Conservation (phyloP, 2,797 vertebrate species). For the Chromobotia macracanthus region DNA sequence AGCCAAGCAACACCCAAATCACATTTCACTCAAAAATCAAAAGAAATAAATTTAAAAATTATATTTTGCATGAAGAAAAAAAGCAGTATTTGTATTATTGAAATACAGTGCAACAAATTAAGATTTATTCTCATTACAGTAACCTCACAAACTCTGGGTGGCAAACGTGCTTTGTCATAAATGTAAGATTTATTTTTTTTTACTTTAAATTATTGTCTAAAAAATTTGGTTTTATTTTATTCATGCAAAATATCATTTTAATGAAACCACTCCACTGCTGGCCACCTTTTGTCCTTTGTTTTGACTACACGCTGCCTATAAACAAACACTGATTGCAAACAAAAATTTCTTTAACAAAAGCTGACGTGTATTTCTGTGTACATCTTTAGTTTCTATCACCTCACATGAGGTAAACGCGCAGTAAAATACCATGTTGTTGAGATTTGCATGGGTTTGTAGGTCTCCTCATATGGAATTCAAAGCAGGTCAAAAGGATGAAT, state of each 20-base stretch:
- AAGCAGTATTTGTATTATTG: too few relatives aligned
- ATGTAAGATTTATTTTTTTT: too few relatives aligned
- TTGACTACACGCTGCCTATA: conserved; percentile 4
- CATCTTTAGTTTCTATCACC: background rate
- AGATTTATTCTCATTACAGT: too few relatives aligned
- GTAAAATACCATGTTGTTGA: conserved; percentile 15
- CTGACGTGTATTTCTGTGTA: background rate
- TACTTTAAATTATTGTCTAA: background rate
- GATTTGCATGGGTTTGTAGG: conserved; percentile 41
- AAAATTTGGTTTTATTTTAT: background rate
- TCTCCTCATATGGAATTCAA: conserved; percentile 42
- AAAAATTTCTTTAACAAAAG: conserved; percentile 13
- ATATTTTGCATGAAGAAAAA: too few relatives aligned
- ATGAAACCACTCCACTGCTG: background rate
- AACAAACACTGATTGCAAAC: background rate
- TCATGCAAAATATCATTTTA: conserved; percentile 18
- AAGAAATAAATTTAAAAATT: too few relatives aligned
- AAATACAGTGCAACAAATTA: too few relatives aligned
- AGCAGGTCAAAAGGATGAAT: conserved; percentile 40
- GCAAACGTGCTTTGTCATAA: too few relatives aligned
- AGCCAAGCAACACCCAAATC: background rate
- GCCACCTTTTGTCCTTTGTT: background rate
- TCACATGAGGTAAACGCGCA: background rate
- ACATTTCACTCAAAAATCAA: background rate
- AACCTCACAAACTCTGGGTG: too few relatives aligned